Percentiles rank a stretch among this genome's conserved stretches.
phyloP scores from a whole-genome alignment of 2,888 invertebrate species.

The Baccha elongata region DNA sequence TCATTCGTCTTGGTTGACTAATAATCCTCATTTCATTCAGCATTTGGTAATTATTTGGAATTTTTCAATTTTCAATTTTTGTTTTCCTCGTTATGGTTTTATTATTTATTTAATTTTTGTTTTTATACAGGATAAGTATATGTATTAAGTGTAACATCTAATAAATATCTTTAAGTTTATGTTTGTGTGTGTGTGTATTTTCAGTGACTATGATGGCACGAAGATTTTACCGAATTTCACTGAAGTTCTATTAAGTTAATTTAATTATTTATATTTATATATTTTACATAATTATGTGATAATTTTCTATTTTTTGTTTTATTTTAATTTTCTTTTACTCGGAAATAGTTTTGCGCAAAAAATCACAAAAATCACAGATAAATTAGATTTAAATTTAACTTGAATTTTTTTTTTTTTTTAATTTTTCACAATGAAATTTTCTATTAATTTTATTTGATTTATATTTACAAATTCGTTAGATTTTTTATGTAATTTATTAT shows the following conservation, averaged over 20 bases:
- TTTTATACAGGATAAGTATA: slow-evolving; percentile 74
- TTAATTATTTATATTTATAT: slow-evolving; percentile 40
- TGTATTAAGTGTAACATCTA: slow-evolving; percentile 44
- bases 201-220: slow-evolving; percentile 60
- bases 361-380: slow-evolving; percentile 78
- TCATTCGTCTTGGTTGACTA: slow-evolving; percentile 82
- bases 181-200: slow-evolving; percentile 53
- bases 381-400: slow-evolving; percentile 71
- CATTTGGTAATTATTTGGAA: slow-evolving; percentile 61
- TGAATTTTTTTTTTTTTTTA: slow-evolving; percentile 1
- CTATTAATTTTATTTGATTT: slow-evolving; percentile 48
- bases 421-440: slow-evolving; percentile 41
- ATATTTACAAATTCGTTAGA: slow-evolving; percentile 69
- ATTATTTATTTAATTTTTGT: slow-evolving; percentile 14
- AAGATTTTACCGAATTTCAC: slow-evolving; percentile 51
- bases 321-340: slow-evolving; percentile 33
- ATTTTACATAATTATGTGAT: slow-evolving; percentile 24
- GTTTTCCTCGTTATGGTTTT: slow-evolving; percentile 10
- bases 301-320: slow-evolving; percentile 28
- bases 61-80: slow-evolving; percentile 22
- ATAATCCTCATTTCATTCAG: slow-evolving; percentile 81
- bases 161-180: slow-evolving; percentile 44
- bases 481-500: slow-evolving; percentile 38
- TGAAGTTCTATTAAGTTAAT: slow-evolving; percentile 49
- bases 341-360: slow-evolving; percentile 77